These are phyloP conservation scores for Monochamus alternatus DNA, from an alignment of 2,888 invertebrate species.

Conservation along the genomic window DNA sequence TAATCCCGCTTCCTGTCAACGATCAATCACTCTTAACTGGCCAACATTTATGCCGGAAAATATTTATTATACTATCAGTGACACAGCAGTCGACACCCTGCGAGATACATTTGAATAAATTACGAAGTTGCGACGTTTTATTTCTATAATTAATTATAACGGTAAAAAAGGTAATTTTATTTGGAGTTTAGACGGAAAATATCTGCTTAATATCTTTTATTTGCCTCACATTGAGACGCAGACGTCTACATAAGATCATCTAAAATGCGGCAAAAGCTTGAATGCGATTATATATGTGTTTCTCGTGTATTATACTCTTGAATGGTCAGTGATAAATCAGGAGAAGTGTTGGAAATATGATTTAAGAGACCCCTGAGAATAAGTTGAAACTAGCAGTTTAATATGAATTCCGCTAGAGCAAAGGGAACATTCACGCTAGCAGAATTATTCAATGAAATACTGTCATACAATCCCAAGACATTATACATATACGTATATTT, in stretches of 20 bases:
- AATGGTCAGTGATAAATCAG: neutral
- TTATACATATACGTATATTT: no score
- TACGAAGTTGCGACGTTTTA: no score
- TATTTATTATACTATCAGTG: slow-evolving; percentile 8
- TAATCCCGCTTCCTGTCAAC: neutral
- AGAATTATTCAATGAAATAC: no score
- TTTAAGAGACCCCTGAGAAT: neutral
- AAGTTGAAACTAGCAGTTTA: neutral
- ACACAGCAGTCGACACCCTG: neutral
- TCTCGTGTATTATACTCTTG: neutral
- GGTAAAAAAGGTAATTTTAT: no score
- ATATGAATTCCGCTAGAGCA: neutral
- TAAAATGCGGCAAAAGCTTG: no score
- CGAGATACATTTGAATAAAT: neutral
- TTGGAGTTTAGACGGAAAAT: no score
- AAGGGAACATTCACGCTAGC: neutral
- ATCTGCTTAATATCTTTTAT: no score
- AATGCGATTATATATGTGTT: neutral
- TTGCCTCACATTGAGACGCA: no score
- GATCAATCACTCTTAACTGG: slow-evolving; percentile 6
- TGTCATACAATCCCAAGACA: no score
- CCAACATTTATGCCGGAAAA: slow-evolving; percentile 7
- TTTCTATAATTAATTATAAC: no score
- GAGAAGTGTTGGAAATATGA: neutral
- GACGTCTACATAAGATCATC: no score